Base-by-base conservation (phyloP, 92 coral and sea anemone species). In the Epizoanthus stellaris region DNA sequence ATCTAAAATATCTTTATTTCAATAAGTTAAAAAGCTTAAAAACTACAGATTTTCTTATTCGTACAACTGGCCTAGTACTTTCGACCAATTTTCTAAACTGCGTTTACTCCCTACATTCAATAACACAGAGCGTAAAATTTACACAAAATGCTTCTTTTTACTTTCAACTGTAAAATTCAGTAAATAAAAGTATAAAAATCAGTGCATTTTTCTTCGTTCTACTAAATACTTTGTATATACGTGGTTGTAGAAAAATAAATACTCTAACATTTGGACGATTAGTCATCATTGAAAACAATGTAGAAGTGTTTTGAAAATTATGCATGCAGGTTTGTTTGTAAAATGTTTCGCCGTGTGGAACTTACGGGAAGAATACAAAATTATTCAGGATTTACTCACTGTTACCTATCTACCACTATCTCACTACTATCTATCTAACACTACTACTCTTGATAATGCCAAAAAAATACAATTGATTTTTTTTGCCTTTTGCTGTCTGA, bases 221-320 rank as follows among this genome's bases (percentile, higher is more conserved):
- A 12, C 6, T 15, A 9, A 52, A 52, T 52, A 9, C 10, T 52
- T 52, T 52, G 56, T 68, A 43, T 68, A 66, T 68, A 17, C 0
- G 52, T 14, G 11, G 13, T 36, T 38, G 73, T 68, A 68, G 45
- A 68, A 68, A 68, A 68, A 68, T 68, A 68, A 68, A 68, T 68
- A 68, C 45, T 38, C 49, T 68, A 68, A 68, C 38, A 68, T 15
- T 15, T 68, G 42, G 20, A 19, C 21, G n/a, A 15, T 45, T 8
- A 67, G 47, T 25, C 71, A 67, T 67, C 13, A 19, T 6, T 11
- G 42, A 67, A 30, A 67, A 30, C 42, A 36, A 7, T 30, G 21
- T 34, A 21, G 5, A 67, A 67, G 70, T 36, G 47, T 5, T 67
- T 1, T 3, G 72, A 67, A 67, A 36, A 67, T 17, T 4, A 40